A percentile compares a stretch with the other conserved stretches of the same genome.
Conservation (phyloP, 2,113 vertebrate genomes). For the Mesoclemmys tuberculata region DNA sequence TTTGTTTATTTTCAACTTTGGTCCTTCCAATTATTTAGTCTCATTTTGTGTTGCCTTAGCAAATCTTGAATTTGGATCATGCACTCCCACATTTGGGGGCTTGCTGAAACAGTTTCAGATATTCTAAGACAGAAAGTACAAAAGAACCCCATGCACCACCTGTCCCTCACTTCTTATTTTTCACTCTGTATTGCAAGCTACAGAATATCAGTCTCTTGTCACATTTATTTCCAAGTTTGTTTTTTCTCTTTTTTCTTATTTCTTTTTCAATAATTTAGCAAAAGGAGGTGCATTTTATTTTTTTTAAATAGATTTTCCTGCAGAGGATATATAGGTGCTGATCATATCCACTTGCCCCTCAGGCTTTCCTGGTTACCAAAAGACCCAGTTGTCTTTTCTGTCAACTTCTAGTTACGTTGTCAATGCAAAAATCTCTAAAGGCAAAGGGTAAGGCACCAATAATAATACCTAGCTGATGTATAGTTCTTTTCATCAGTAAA, state of each 20-base stretch:
- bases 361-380: background rate
- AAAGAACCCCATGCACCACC: background rate
- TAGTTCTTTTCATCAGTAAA: background rate
- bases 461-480: background rate
- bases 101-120: background rate
- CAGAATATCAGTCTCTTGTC: background rate
- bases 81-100: background rate
- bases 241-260: background rate
- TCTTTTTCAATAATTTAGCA: background rate
- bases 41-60: background rate
- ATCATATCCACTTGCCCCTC: background rate
- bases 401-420: background rate
- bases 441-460: background rate
- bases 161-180: background rate
- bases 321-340: background rate
- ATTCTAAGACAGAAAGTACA: background rate
- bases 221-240: background rate
- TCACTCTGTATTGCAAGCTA: background rate
- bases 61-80: background rate
- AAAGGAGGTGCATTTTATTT: background rate
- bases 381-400: background rate
- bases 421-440: background rate
- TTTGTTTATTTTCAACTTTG: background rate
- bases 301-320: background rate
- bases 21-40: background rate